Conservation (phyloP, 64 coral and sea anemone species). For the Stylophora pistillata region DNA sequence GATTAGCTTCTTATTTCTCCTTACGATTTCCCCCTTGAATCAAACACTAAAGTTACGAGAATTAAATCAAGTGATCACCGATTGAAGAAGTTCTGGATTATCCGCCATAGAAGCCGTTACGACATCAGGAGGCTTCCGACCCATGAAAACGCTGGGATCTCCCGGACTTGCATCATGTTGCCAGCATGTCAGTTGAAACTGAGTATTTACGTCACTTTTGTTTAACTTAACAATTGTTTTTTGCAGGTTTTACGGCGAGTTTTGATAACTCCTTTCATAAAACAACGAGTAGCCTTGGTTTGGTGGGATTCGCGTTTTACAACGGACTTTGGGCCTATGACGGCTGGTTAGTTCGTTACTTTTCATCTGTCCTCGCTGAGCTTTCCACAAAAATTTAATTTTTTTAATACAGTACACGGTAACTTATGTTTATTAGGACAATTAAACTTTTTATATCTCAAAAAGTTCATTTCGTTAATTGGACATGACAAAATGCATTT, state of each 20-base stretch:
- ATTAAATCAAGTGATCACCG: no score
- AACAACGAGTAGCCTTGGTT: conserved; percentile 57
- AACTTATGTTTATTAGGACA: background rate
- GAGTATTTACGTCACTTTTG: background rate
- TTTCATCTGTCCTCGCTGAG: background rate
- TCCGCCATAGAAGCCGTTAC: no score
- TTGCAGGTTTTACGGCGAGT: conserved; percentile 69
- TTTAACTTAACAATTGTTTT: background rate
- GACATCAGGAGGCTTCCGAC: no score
- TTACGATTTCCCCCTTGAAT: no score
- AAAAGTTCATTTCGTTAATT: no score
- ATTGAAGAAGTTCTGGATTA: no score
- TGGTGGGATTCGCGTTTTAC: conserved; percentile 80
- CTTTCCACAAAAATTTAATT: background rate
- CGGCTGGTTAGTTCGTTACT: conserved; percentile 61
- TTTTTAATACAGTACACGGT: background rate
- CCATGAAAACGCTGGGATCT: background rate
- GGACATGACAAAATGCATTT: no score
- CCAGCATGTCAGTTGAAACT: background rate
- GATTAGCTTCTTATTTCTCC: no score
- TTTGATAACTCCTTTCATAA: conserved; percentile 65
- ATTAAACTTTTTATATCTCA: no score
- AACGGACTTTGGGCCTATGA: conserved; percentile 92
- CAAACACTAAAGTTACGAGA: no score
- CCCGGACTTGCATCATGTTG: background rate